These are phyloP conservation scores for Cecropterus lyciades DNA, from an alignment of 1,140 invertebrate genomes.

Conservation along the genomic window DNA sequence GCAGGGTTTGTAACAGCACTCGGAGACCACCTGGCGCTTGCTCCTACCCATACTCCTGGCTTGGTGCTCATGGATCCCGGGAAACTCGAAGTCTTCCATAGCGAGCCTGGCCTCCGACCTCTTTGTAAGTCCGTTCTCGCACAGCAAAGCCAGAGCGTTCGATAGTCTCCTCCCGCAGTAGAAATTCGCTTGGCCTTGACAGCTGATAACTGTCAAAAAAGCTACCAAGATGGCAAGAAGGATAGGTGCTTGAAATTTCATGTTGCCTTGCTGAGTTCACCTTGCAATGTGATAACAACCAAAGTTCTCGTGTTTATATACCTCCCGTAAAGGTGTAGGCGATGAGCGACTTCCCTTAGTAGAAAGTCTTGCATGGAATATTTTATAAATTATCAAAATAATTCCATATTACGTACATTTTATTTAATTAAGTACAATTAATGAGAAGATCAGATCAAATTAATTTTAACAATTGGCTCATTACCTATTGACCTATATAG, in stretches of 20 bases:
- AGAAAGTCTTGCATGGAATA: no score
- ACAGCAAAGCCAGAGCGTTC: slow-evolving; percentile 35
- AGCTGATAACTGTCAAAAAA: slow-evolving; percentile 17
- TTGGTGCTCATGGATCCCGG: slow-evolving; percentile 29
- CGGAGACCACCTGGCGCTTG: slow-evolving; percentile 43
- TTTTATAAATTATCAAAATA: no score
- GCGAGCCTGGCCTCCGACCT: slow-evolving; percentile 6
- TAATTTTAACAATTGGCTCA: not conserved
- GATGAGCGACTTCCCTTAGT: no score
- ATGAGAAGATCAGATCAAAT: no score
- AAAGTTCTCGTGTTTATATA: slow-evolving; percentile 12
- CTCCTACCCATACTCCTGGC: slow-evolving; percentile 35
- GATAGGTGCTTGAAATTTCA: slow-evolving; percentile 25
- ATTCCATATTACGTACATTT: no score
- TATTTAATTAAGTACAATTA: no score
- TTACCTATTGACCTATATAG: not conserved
- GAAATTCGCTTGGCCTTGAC: slow-evolving; percentile 32
- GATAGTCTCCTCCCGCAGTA: slow-evolving; percentile 44
- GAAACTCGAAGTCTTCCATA: slow-evolving; percentile 10
- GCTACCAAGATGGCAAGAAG: slow-evolving; percentile 16
- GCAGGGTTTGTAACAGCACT: slow-evolving; percentile 44
- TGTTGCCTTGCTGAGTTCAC: slow-evolving; percentile 16
- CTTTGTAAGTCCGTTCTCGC: slow-evolving; percentile 32
- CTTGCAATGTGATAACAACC: slow-evolving; percentile 6
- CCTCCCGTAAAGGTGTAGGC: no score